These are phyloP conservation scores for Disparrhopalites patrizii DNA, from an alignment of 2,888 invertebrate genomes.

Conservation along the genomic window DNA sequence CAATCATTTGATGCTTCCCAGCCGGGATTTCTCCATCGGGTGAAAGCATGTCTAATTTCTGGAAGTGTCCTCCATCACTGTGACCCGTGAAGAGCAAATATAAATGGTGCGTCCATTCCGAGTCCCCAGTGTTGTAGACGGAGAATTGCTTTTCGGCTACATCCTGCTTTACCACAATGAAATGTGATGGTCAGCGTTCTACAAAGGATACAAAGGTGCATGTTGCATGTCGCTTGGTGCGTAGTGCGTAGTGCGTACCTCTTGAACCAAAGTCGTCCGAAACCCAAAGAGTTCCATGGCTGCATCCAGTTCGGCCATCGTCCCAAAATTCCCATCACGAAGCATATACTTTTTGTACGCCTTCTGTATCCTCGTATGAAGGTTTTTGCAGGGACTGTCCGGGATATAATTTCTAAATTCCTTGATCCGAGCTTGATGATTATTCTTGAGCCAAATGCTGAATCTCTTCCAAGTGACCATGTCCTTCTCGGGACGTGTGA, in stretches of 20 bases:
- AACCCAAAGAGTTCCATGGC: constrained; percentile 19
- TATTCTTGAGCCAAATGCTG: not conserved
- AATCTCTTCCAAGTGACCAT: not conserved
- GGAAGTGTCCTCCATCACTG: constrained; percentile 1
- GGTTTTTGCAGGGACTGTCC: not conserved
- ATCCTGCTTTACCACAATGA: too few species aligned
- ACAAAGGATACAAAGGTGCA: too few species aligned
- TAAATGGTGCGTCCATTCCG: not conserved
- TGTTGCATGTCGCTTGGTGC: too few species aligned
- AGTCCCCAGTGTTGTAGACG: not conserved
- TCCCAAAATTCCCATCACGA: not conserved
- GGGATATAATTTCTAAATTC: constrained; percentile 6
- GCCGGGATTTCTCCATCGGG: not conserved
- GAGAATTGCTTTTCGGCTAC: not conserved
- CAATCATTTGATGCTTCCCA: not conserved
- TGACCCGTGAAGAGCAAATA: not conserved
- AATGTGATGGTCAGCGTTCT: too few species aligned
- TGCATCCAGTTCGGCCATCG: constrained; percentile 13
- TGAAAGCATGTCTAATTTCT: not conserved
- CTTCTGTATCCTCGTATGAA: constrained; percentile 2
- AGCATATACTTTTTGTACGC: constrained; percentile 8
- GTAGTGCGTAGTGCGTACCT: too few species aligned
- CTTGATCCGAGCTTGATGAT: constrained; percentile 13
- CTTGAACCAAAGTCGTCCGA: constrained; percentile 3
- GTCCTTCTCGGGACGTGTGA: not conserved